Evolutionary conservation across 53 echinoderm and acorn worm species (phyloP), one percentile per base, ranked within the genome.

Genomic region (Echinometra lucunter): DNA sequence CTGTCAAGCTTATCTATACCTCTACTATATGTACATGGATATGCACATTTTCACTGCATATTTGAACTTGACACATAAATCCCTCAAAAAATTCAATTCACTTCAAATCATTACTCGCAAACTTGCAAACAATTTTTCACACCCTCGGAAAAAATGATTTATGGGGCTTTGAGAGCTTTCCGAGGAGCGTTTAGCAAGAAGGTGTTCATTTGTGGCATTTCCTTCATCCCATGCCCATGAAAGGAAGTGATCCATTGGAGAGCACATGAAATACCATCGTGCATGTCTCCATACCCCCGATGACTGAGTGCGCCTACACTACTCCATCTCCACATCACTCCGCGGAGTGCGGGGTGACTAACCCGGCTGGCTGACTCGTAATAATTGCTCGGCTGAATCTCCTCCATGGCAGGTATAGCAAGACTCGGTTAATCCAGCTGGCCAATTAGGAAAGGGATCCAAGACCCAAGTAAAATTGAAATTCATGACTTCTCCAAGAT

Each of bases 191-290:
- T 89, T 89, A 15, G 25, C 66, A 45, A 45, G 91, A 91, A 91
- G 91, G 91, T 91, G 91, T 91, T 91, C 91, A 91, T 91, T 91
- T 91, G 91, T 69, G 70, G 69, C 69, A 49, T 45, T 91, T 91
- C 91, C 91, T 91, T n/a, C 37, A 91, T 91, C 42, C 72, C 70
- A 70, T 91, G 67, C 60, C 70, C n/a, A 37, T 91, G 91, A 45
- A 91, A 91, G 91, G 91, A 91, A 91, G 69, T 91, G 91, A 91
- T 91, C 91, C 91, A 91, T 91, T 91, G 91, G 70, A 91, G 91
- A 91, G 91, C 91, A 91, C 91, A 91, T 91, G 91, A 91, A 91
- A 91, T 91, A 66, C 45, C 91, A 91, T 91, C 91, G 40, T 91
- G 67, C 91, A 91, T 91, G 91, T 91, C 91, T 91, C 91, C 91